Evolutionary conservation across 2,113 vertebrate genomes (phyloP).

Genomic region (Halcyon malimbica): DNA sequence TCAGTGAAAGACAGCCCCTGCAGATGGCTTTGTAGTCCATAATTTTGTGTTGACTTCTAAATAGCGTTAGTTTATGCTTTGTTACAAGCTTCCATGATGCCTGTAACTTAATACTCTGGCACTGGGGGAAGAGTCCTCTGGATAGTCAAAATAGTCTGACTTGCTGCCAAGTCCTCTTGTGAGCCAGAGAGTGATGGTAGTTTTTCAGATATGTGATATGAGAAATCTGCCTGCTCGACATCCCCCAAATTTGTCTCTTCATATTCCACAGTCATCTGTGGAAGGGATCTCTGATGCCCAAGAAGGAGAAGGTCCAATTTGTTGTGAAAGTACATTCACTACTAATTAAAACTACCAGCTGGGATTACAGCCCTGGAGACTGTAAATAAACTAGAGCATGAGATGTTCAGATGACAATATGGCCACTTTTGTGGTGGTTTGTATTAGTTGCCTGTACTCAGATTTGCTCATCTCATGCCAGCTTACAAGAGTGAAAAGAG

Average conservation of each 20-base stretch:
- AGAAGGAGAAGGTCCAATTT: slow-evolving; percentile 43
- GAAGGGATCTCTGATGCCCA: slow-evolving; percentile 19
- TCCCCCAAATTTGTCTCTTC: slow-evolving; percentile 31
- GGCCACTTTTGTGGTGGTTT: neutral
- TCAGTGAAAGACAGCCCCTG: neutral
- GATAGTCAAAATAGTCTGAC: slow-evolving; percentile 3
- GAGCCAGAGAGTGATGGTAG: slow-evolving; percentile 1
- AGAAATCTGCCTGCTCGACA: neutral
- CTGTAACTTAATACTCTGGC: neutral
- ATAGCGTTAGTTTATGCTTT: neutral
- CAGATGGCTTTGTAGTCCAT: slow-evolving; percentile 5
- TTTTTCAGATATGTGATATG: slow-evolving; percentile 24
- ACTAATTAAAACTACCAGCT: slow-evolving; percentile 47
- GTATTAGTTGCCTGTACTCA: neutral
- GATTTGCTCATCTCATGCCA: slow-evolving; percentile 28
- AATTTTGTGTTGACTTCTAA: neutral
- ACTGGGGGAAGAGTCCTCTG: slow-evolving; percentile 12
- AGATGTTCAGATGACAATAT: slow-evolving; percentile 39
- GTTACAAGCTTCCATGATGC: neutral
- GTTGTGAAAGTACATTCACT: slow-evolving; percentile 43
- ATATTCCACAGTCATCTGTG: slow-evolving; percentile 26
- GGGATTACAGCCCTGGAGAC: slow-evolving; percentile 30
- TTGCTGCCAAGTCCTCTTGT: slow-evolving; percentile 30
- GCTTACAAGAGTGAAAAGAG: neutral
- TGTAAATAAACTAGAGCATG: slow-evolving; percentile 36